Evolutionary conservation across 1,140 invertebrate species (phyloP).

Genomic region (Conus betulinus): DNA sequence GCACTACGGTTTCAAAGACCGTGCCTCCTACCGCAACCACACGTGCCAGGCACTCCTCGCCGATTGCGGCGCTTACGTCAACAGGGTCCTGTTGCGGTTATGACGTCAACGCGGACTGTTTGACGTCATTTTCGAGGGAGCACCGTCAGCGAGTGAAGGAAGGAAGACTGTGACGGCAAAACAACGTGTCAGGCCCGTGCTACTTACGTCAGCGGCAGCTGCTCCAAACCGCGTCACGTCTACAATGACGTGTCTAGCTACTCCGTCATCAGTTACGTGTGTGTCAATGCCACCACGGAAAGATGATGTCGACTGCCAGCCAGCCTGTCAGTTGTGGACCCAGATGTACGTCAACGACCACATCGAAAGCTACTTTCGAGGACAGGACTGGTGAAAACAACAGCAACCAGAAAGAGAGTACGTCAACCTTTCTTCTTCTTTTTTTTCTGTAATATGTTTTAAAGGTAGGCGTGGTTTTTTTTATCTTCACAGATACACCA

Average conservation of each 20-base stretch:
- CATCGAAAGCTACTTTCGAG: neutral
- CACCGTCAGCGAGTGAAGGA: neutral
- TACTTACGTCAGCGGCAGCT: neutral
- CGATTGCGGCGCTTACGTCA: constrained; percentile 14
- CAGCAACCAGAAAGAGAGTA: neutral
- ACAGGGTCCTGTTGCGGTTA: constrained; percentile 7
- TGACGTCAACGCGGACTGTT: neutral
- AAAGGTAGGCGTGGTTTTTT: too few species aligned
- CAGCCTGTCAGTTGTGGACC: neutral
- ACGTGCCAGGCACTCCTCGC: neutral
- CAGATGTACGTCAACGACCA: neutral
- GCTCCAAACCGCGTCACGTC: neutral
- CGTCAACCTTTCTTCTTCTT: neutral
- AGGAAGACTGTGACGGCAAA: constrained; percentile 16
- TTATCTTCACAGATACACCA: too few species aligned
- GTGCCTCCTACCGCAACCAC: neutral
- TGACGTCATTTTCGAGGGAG: constrained; percentile 9
- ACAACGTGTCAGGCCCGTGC: neutral
- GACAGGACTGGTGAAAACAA: neutral
- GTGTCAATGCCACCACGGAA: neutral
- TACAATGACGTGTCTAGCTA: neutral
- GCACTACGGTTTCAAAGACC: constrained; percentile 29
- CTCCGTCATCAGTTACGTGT: constrained; percentile 28
- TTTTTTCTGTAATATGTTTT: too few species aligned
- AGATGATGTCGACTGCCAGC: neutral